These are phyloP conservation scores for Orthosia cruda DNA, from an alignment of 2,888 invertebrate genomes.

Conservation along the genomic window DNA sequence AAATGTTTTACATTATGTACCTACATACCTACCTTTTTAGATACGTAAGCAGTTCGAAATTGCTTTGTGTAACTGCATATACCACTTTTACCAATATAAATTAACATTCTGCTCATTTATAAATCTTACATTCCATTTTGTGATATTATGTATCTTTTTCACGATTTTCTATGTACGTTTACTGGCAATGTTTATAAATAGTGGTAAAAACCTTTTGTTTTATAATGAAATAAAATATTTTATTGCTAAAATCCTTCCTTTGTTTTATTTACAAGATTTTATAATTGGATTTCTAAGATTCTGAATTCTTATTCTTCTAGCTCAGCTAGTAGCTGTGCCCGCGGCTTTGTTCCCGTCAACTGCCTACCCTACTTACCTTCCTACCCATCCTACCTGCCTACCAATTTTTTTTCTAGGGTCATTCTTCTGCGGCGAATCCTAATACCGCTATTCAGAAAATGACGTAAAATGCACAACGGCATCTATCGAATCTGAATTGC, in stretches of 20 bases:
- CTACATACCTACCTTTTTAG: slow-evolving; percentile 10
- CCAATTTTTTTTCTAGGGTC: too few relatives aligned
- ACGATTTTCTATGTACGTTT: slow-evolving; percentile 66
- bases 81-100: slow-evolving; percentile 54
- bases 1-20: slow-evolving; percentile 35
- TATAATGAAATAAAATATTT: slow-evolving; percentile 89
- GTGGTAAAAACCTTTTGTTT: slow-evolving; percentile 85
- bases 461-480: too few relatives aligned
- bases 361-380: too few relatives aligned
- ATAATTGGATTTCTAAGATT: neutral
- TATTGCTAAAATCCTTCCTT: slow-evolving; percentile 81
- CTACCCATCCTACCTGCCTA: too few relatives aligned
- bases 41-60: slow-evolving; percentile 39
- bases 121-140: slow-evolving; percentile 75
- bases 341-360: too few relatives aligned
- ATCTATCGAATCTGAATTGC: too few relatives aligned
- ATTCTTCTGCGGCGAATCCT: too few relatives aligned
- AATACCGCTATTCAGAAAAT: too few relatives aligned
- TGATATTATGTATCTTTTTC: slow-evolving; percentile 55
- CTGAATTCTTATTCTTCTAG: neutral
- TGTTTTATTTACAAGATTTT: slow-evolving; percentile 59
- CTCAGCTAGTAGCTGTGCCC: too few relatives aligned
- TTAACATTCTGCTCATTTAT: slow-evolving; percentile 66
- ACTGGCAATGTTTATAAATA: slow-evolving; percentile 74
- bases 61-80: slow-evolving; percentile 53